phyloP scores from a whole-genome alignment of 2,113 vertebrate genomes.

The Trochalopteron elliotii region DNA sequence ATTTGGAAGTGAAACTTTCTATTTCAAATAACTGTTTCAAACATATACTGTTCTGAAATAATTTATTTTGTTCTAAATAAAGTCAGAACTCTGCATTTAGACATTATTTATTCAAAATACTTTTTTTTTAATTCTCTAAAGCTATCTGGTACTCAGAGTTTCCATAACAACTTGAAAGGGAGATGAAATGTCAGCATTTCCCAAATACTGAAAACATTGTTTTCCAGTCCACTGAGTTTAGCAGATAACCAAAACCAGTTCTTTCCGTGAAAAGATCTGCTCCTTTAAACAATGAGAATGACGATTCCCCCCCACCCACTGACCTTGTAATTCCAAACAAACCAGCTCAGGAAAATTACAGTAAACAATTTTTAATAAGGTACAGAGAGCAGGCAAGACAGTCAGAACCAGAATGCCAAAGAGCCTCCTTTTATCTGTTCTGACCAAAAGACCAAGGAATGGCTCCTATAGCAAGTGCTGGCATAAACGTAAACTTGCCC shows the following conservation, averaged over 20 bases:
- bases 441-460: not conserved
- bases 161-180: not conserved
- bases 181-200: not conserved
- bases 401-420: not conserved
- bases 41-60: not conserved
- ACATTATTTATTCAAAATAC: not conserved
- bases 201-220: not conserved
- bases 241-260: not conserved
- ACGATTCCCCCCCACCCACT: rapidly evolving
- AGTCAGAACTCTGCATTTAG: not conserved
- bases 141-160: not conserved
- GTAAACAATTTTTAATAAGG: not conserved
- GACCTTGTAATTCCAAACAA: not conserved
- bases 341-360: not conserved
- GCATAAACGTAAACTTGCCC: not conserved
- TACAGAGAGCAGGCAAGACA: not conserved
- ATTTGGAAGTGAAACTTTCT: not conserved
- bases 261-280: not conserved
- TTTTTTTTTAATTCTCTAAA: not conserved
- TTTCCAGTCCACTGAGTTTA: not conserved
- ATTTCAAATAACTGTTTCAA: not conserved
- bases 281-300: not conserved
- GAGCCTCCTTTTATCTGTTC: not conserved
- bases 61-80: not conserved
- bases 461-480: not conserved